Percentiles rank a stretch among this genome's conserved stretches.
Conservation (phyloP, 1,140 invertebrate species). For the Drosophila burlai region DNA sequence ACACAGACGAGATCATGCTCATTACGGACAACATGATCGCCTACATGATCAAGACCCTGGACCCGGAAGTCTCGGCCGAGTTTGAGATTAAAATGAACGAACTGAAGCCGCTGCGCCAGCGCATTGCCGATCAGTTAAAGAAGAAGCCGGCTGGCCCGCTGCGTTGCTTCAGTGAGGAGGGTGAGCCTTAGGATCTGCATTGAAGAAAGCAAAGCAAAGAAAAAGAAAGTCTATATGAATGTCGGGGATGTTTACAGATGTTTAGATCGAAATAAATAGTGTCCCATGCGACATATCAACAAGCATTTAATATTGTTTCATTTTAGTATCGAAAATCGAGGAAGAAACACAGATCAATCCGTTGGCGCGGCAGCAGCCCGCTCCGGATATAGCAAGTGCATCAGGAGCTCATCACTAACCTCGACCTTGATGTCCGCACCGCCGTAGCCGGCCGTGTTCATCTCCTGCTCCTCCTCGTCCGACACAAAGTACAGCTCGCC, state of each 20-base stretch:
- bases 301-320: too few relatives aligned
- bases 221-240: too few relatives aligned
- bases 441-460: constrained; percentile 35
- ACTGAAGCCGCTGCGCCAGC: constrained; percentile 11
- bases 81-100: constrained; percentile 7
- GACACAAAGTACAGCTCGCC: constrained; percentile 48
- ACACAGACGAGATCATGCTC: constrained; percentile 24
- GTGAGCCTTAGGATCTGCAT: not conserved
- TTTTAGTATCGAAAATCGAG: not conserved
- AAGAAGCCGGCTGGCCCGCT: not conserved
- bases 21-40: constrained; percentile 32
- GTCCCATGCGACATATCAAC: too few relatives aligned
- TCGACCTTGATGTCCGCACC: constrained; percentile 18
- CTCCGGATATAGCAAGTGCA: constrained; percentile 45
- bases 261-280: too few relatives aligned
- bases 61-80: not conserved
- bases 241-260: too few relatives aligned
- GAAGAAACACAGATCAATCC: not conserved
- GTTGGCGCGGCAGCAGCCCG: not conserved
- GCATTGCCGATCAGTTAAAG: not conserved
- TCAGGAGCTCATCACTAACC: constrained; percentile 45
- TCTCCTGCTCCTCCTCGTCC: constrained; percentile 42
- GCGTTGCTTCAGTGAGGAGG: too few relatives aligned
- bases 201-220: not conserved
- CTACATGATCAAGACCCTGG: constrained; percentile 23